Evolutionary conservation across 2,888 invertebrate genomes (phyloP), one percentile per base, ranked within the genome.

Genomic region (Andrena chrysosceles): DNA sequence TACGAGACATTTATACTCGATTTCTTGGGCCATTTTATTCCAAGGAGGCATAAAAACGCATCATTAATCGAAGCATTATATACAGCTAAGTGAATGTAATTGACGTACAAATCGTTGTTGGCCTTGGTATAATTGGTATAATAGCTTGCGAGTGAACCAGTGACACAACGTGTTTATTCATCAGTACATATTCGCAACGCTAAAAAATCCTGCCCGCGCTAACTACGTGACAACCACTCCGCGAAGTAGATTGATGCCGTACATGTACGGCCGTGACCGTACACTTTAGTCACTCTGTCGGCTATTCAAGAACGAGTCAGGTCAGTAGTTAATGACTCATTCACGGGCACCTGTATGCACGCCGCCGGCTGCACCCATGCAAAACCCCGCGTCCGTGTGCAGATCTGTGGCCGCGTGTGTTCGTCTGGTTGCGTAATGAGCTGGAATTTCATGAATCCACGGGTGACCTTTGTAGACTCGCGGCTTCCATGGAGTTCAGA

Each of bases 261-360:
- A 63, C 68, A 64, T 26, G 74, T 60, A 49, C 20, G 77, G 16
- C 72, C 84, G 52, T 85, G 69, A 74, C 73, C 63, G 68, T 71
- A 74, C 59, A 66, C 54, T 71, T 79, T 62, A 73, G 54, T 76
- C 73, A 71, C 31, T 63, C 64, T 35, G 70, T 72, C 66, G 60
- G 72, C 56, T 60, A 74, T 84, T 81, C 78, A 81, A 80, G 82
- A 87, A 76, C 77, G 71, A 83, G 77, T 70, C 75, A 73, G 71
- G 42, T 74, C 83, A 77, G 79, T 54, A 54, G 78, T 84, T 81
- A 84, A 78, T 89, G 87, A 88, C 70, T 87, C 89, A 84, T 74
- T 85, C 84, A 73, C 75, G 60, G 63, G 73, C 60, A 87, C 73
- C 66, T 82, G 76, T 82, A 74, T 81, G 49, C 33, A 52, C 42